Base-by-base conservation (phyloP, 2,888 invertebrate species). In the Cheiracanthium punctorium region DNA sequence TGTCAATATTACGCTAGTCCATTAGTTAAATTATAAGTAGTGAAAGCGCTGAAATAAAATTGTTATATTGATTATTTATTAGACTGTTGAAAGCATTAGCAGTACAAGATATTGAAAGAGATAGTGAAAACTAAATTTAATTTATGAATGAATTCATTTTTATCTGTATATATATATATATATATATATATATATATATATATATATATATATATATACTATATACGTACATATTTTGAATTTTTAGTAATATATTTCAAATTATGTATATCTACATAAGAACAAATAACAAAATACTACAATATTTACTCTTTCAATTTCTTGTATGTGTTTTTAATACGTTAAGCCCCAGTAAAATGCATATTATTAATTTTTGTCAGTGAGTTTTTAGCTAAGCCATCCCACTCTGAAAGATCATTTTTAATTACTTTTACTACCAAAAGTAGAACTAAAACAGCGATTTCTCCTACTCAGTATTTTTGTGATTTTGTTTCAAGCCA, bases 361-460 rank as follows among this genome's bases (percentile, higher is more conserved):
- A 17, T 28, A 43, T 43, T 30, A 72, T 29, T 58, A 65, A 32
- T 30, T 20, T 24, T 29, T 43, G 72, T 72, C n/a, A 48, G 32
- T 73, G 2, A 32, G 37, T 32, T 52, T 75, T 75, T 24, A 64
- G 28, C 12, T 41, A 75, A 75, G 75, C 75, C 37, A 75, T 75
- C 75, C 75, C 75, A 75, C 65, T 75, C 75, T 48, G 12, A n/a
- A 17, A 48, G 48, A 48, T 48, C 2, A 48, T 17, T 2, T 17
- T 48, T n/a, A n/a, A n/a, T n/a, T n/a, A n/a, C n/a, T n/a, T n/a
- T n/a, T n/a, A n/a, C n/a, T n/a, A n/a, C n/a, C n/a, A n/a, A n/a
- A n/a, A n/a, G n/a, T n/a, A n/a, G n/a, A n/a, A n/a, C n/a, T n/a
- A n/a, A n/a, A n/a, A n/a, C n/a, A n/a, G n/a, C n/a, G n/a, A n/a